These are phyloP conservation scores for Cheilosia grossa DNA, from an alignment of 2,888 invertebrate genomes.

Conservation along the genomic window DNA sequence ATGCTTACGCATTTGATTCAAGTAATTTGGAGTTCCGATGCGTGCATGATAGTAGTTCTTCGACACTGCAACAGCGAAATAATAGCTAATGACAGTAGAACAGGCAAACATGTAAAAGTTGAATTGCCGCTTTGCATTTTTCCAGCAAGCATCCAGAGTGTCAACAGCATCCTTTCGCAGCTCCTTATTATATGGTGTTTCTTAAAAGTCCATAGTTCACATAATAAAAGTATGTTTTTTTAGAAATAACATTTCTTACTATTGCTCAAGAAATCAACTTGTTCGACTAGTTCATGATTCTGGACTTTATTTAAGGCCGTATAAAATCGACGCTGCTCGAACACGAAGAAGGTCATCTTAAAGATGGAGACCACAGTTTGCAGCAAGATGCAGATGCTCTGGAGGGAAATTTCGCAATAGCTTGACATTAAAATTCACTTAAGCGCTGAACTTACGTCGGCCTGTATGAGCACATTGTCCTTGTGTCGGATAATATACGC, in stretches of 20 bases:
- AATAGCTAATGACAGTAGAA: conserved; percentile 75
- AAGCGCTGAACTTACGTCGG: conserved; percentile 20
- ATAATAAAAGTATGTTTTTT: no score
- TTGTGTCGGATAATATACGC: conserved; percentile 9
- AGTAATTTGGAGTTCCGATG: conserved; percentile 72
- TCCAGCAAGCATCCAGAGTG: conserved; percentile 78
- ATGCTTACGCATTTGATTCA: conserved; percentile 77
- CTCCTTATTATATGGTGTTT: conserved; percentile 74
- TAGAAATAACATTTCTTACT: conserved; percentile 1
- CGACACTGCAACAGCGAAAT: conserved; percentile 76
- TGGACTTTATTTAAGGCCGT: conserved; percentile 9
- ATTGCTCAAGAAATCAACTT: conserved; percentile 20
- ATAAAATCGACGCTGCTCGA: conserved; percentile 37
- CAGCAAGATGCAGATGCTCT: conserved; percentile 40
- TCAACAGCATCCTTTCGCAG: conserved; percentile 76
- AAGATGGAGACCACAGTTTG: conserved; percentile 47
- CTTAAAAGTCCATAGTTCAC: conserved; percentile 57
- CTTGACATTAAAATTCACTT: not conserved
- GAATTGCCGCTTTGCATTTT: conserved; percentile 76
- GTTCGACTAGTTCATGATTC: conserved; percentile 46
- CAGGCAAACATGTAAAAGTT: conserved; percentile 77
- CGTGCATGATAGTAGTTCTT: conserved; percentile 76
- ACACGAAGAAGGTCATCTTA: conserved; percentile 33
- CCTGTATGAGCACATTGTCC: conserved; percentile 18
- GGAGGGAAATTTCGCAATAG: not conserved